Evolutionary conservation across 2,888 invertebrate genomes (phyloP).

Genomic region (Rhingia rostrata): DNA sequence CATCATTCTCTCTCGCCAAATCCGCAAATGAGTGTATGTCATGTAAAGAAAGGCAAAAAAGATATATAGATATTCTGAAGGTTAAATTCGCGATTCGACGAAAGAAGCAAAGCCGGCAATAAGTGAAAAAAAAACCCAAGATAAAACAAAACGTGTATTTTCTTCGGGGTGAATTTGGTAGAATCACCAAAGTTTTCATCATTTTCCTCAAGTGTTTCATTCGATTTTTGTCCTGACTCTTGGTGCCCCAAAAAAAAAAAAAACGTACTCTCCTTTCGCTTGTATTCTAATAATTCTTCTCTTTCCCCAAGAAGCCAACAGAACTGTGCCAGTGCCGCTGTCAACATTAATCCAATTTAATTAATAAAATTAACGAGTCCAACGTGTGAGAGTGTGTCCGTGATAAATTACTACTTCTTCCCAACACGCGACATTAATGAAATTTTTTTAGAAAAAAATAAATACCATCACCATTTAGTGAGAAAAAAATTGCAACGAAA

Average conservation of each 20-base stretch:
- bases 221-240: not conserved
- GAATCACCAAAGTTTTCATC: conserved; percentile 28
- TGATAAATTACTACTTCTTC: conserved; percentile 29
- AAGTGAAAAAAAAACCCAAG: conserved; percentile 35
- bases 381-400: conserved; percentile 25
- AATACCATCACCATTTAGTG: not conserved
- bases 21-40: conserved; percentile 43
- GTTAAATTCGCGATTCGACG: conserved; percentile 54
- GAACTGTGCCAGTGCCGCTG: not conserved
- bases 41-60: conserved; percentile 26
- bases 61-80: conserved; percentile 50
- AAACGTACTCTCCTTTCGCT: conserved; percentile 5
- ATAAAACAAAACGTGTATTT: conserved; percentile 40
- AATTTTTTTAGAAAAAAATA: conserved; percentile 1
- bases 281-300: not conserved
- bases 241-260: not conserved
- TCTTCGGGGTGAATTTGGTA: conserved; percentile 35
- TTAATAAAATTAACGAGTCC: conserved; percentile 52
- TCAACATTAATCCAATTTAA: conserved; percentile 35
- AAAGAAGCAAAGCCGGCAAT: conserved; percentile 62
- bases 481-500: not conserved
- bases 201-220: conserved; percentile 42
- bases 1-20: not conserved
- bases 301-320: no score
- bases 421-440: conserved; percentile 47